phyloP scores from a whole-genome alignment of 2,797 vertebrate genomes.

The Pantherophis vulpinus region DNA sequence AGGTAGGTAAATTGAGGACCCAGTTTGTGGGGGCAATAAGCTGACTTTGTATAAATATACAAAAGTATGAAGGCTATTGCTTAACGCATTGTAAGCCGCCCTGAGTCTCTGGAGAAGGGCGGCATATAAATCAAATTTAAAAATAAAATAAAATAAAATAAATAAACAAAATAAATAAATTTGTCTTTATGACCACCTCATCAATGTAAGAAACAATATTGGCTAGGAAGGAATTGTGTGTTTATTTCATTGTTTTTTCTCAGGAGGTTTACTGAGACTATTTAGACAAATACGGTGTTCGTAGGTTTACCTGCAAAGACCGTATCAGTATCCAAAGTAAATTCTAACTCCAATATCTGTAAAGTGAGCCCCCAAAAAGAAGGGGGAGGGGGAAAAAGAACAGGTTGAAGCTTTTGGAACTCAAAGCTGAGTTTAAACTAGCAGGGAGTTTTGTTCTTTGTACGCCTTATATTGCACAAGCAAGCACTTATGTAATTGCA shows the following conservation, averaged over 20 bases:
- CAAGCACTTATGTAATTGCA: background rate
- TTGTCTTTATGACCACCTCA: background rate
- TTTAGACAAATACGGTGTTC: background rate
- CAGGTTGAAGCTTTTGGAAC: background rate
- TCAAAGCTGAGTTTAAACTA: background rate
- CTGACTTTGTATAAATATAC: too few species aligned
- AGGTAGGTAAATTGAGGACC: too few species aligned
- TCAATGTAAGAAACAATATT: background rate
- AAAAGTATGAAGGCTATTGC: too few species aligned
- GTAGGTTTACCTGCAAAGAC: background rate
- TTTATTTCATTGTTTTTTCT: background rate
- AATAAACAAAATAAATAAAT: too few species aligned
- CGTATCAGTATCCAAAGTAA: background rate
- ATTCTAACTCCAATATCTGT: conserved; percentile 1
- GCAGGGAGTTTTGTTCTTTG: background rate
- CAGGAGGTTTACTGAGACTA: background rate
- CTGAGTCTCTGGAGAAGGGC: too few species aligned
- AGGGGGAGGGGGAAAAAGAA: background rate
- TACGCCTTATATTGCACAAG: conserved; percentile 1
- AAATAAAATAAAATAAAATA: too few species aligned
- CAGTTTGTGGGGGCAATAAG: too few species aligned
- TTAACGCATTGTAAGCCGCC: too few species aligned
- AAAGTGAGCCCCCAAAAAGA: background rate
- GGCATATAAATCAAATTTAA: too few species aligned
- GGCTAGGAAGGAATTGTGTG: background rate